Evolutionary conservation across 2,888 invertebrate species (phyloP).

Genomic region (Dusona sp.): DNA sequence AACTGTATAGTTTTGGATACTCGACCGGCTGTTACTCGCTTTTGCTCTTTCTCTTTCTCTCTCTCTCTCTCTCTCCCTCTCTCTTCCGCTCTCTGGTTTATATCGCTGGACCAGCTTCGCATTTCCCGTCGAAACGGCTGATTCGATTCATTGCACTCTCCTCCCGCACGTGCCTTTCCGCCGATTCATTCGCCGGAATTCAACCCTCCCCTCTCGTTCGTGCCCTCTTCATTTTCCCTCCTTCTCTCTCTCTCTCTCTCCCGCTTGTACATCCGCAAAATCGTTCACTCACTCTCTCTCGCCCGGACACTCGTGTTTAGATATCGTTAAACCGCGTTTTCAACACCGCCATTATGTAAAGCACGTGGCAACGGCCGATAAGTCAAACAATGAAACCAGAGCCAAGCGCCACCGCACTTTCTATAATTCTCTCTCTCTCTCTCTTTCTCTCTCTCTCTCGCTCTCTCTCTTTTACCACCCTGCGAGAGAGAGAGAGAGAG

Average conservation of each 20-base stretch:
- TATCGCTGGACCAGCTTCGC: slow-evolving; percentile 49
- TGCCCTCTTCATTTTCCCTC: slow-evolving; percentile 13
- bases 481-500: background rate
- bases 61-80: background rate
- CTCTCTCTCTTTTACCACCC: background rate
- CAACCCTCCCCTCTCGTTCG: background rate
- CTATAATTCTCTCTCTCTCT: slow-evolving; percentile 24
- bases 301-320: slow-evolving; percentile 80
- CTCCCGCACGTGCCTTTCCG: slow-evolving; percentile 43
- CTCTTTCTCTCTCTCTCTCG: background rate
- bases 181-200: slow-evolving; percentile 62
- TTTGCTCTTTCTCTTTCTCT: background rate
- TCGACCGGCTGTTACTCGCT: slow-evolving; percentile 60
- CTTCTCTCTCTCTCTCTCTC: slow-evolving; percentile 2
- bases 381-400: slow-evolving; percentile 80
- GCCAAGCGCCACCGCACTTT: slow-evolving; percentile 57
- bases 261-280: background rate
- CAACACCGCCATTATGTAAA: slow-evolving; percentile 82
- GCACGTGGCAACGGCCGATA: slow-evolving; percentile 83
- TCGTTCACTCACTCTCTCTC: slow-evolving; percentile 34
- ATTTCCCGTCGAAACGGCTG: slow-evolving; percentile 29
- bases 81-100: slow-evolving; percentile 40
- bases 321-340: slow-evolving; percentile 84
- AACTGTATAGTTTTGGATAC: slow-evolving; percentile 53
- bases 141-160: slow-evolving; percentile 52